Conservation (phyloP, 2,797 vertebrate genomes). For the Galaxias olidus region DNA sequence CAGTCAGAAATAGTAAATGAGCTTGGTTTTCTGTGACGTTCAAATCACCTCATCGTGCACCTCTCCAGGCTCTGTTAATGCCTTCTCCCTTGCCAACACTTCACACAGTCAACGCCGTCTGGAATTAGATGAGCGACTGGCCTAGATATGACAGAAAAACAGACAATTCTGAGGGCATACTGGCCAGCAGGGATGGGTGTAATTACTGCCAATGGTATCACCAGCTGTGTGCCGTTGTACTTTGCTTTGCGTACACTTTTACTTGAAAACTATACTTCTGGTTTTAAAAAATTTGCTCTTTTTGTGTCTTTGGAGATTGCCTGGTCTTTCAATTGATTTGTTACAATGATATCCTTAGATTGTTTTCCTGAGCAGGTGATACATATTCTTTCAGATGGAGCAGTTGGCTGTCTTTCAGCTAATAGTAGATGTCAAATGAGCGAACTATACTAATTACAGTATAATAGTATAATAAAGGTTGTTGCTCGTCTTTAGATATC, state of each 20-base stretch:
- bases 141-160: slow-evolving; percentile 67
- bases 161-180: slow-evolving; percentile 60
- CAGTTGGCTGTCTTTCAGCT: too few relatives aligned
- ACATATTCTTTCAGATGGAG: too few relatives aligned
- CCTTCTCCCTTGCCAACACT: slow-evolving; percentile 46
- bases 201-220: slow-evolving; percentile 73
- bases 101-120: slow-evolving; percentile 55
- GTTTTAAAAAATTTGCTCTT: background rate
- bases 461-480: too few relatives aligned
- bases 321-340: too few relatives aligned
- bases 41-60: slow-evolving; percentile 64
- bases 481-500: too few relatives aligned
- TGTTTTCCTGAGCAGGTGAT: too few relatives aligned
- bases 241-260: slow-evolving; percentile 39
- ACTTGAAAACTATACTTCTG: slow-evolving; percentile 42
- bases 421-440: too few relatives aligned
- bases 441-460: too few relatives aligned
- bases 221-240: slow-evolving; percentile 60
- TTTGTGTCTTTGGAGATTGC: too few relatives aligned
- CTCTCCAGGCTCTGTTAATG: slow-evolving; percentile 65
- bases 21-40: slow-evolving; percentile 55
- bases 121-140: slow-evolving; percentile 63
- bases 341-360: too few relatives aligned
- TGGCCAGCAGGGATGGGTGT: slow-evolving; percentile 66
- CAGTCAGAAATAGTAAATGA: slow-evolving; percentile 54